Percentiles rank a stretch among this genome's conserved stretches.
Conservation (phyloP, 92 coral and sea anemone species). For the Epizoanthus ramosus region DNA sequence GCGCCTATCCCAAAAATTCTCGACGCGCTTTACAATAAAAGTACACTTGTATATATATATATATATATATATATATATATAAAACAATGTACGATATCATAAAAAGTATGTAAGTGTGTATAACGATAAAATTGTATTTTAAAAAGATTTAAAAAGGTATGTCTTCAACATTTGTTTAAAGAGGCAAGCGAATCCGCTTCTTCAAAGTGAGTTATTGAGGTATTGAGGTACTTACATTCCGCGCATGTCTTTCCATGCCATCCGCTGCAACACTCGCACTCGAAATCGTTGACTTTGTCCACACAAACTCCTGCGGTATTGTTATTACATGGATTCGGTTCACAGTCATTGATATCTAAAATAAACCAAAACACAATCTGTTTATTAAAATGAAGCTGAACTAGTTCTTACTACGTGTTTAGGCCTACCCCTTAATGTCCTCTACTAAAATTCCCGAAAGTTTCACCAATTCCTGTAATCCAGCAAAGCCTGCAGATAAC, state of each 20-base stretch:
- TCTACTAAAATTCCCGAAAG: too few species aligned
- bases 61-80: too few species aligned
- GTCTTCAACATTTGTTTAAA: too few species aligned
- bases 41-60: too few species aligned
- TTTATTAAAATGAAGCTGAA: not conserved
- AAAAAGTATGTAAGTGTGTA: too few species aligned
- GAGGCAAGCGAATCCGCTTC: not conserved
- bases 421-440: not conserved
- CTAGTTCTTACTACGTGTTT: not conserved
- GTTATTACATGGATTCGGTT: constrained; percentile 63
- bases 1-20: too few species aligned
- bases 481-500: not conserved
- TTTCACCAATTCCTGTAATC: too few species aligned
- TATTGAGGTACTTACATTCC: constrained; percentile 62
- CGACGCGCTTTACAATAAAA: too few species aligned
- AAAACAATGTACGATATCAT: too few species aligned
- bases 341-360: constrained; percentile 73
- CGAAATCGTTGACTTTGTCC: constrained; percentile 52
- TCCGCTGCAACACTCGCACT: constrained; percentile 73
- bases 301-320: constrained; percentile 59
- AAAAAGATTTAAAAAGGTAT: too few species aligned
- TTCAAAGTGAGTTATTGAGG: too few species aligned
- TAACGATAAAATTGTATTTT: too few species aligned
- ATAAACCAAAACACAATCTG: not conserved
- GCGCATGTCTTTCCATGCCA: constrained; percentile 74